These are phyloP conservation scores for Anguilla japonica DNA, from an alignment of 2,113 vertebrate species.

Conservation along the genomic window DNA sequence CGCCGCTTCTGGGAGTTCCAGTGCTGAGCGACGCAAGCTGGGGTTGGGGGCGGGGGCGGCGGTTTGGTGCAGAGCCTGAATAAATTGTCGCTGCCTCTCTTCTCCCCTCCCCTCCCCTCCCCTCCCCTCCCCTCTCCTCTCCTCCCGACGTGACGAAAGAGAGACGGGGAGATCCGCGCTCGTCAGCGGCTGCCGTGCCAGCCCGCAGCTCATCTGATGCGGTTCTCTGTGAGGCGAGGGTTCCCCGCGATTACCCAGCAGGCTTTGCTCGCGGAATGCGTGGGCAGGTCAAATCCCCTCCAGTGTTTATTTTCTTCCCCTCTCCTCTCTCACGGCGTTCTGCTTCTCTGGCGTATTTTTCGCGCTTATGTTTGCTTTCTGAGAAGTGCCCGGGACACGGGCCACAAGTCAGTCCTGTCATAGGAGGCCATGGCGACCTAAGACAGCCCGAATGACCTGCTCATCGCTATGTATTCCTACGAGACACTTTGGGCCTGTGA, in stretches of 20 bases:
- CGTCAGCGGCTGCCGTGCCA: background rate
- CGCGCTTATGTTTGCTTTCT: background rate
- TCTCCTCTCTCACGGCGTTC: background rate
- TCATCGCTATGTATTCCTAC: too few relatives aligned
- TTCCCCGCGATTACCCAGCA: slow-evolving; percentile 4
- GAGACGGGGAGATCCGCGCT: background rate
- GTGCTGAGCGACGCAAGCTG: background rate
- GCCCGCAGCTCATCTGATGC: background rate
- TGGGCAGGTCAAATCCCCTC: background rate
- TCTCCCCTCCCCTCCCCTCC: background rate
- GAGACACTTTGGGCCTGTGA: background rate
- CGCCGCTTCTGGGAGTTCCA: background rate
- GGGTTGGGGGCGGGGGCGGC: background rate
- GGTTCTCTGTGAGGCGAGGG: background rate
- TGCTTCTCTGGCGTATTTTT: background rate
- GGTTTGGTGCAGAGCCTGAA: background rate
- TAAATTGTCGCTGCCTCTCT: background rate
- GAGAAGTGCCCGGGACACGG: background rate
- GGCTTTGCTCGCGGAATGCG: background rate
- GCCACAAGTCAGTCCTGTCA: background rate
- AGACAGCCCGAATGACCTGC: too few relatives aligned
- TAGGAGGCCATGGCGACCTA: too few relatives aligned
- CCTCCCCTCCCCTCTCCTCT: background rate
- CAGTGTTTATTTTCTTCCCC: background rate
- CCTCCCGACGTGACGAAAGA: background rate